These are phyloP conservation scores for Bombus superbus DNA, from an alignment of 1,140 invertebrate species.

Conservation along the genomic window DNA sequence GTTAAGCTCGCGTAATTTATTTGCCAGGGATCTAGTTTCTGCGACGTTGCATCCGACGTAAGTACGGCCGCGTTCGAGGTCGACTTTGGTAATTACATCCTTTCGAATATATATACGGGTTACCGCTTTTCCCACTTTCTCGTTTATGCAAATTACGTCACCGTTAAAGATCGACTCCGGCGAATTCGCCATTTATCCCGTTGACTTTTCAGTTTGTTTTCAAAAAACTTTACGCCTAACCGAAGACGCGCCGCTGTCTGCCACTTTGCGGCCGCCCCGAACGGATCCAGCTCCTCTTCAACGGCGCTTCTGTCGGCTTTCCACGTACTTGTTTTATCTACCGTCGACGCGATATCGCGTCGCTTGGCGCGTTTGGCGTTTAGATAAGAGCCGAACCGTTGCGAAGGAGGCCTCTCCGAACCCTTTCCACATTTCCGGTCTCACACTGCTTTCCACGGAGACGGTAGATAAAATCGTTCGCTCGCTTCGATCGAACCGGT, in stretches of 20 bases:
- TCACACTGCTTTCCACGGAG: constrained; percentile 33
- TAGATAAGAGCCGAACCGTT: constrained; percentile 45
- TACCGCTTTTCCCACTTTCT: not conserved
- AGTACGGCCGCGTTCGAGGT: not conserved
- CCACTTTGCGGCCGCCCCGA: too few relatives aligned
- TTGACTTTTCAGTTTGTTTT: too few relatives aligned
- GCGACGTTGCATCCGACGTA: not conserved
- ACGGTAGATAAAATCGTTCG: constrained; percentile 36
- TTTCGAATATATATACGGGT: not conserved
- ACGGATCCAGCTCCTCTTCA: not conserved
- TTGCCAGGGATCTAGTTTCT: constrained; percentile 7
- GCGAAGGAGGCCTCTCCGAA: not conserved
- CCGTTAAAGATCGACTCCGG: not conserved
- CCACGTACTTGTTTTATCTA: constrained; percentile 16
- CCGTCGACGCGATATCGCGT: not conserved
- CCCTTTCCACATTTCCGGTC: constrained; percentile 54
- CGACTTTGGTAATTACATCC: constrained; percentile 6
- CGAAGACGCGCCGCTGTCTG: not conserved
- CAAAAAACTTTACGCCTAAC: too few relatives aligned
- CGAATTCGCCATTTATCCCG: not conserved
- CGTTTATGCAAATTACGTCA: not conserved
- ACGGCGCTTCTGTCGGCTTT: not conserved
- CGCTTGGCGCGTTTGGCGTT: not conserved
- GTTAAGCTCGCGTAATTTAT: constrained; percentile 29
- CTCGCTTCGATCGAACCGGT: not conserved